Evolutionary conservation across 2,797 vertebrate species (phyloP).

Genomic region (Mustela erminea): DNA sequence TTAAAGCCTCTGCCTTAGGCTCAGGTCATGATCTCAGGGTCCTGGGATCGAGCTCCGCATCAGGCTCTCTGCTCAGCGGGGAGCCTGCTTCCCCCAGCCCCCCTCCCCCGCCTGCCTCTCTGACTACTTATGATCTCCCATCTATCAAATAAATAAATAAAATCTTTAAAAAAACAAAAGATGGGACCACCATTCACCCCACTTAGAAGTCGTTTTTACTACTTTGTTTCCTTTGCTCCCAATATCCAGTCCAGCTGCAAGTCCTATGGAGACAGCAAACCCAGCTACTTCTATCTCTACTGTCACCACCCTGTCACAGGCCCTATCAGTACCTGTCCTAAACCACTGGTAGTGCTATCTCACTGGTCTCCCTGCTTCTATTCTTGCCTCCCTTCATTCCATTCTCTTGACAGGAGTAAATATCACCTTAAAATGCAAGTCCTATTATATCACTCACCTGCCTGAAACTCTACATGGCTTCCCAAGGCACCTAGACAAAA

Average conservation of each 20-base stretch:
- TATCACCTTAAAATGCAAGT: slow-evolving; percentile 10
- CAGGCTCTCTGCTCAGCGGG: too few relatives aligned
- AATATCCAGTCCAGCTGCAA: background rate
- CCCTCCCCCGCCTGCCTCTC: accelerated
- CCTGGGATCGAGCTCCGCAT: too few relatives aligned
- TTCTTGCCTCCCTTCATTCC: background rate
- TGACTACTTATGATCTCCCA: too few relatives aligned
- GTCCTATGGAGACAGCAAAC: background rate
- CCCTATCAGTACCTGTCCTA: background rate
- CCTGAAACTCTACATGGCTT: background rate
- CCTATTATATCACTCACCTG: background rate
- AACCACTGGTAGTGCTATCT: background rate
- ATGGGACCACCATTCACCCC: background rate
- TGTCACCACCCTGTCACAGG: background rate
- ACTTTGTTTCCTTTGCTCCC: slow-evolving; percentile 14
- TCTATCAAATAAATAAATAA: too few relatives aligned
- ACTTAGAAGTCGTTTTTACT: background rate
- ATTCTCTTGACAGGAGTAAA: background rate
- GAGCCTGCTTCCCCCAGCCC: too few relatives aligned
- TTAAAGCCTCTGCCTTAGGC: too few relatives aligned
- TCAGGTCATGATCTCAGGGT: too few relatives aligned
- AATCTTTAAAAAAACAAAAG: too few relatives aligned
- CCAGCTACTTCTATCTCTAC: background rate
- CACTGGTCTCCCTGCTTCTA: background rate
- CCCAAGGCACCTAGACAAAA: background rate